Evolutionary conservation across 2,797 vertebrate species (phyloP), one percentile per base, ranked within the genome.

Genomic region (Amblyraja radiata): DNA sequence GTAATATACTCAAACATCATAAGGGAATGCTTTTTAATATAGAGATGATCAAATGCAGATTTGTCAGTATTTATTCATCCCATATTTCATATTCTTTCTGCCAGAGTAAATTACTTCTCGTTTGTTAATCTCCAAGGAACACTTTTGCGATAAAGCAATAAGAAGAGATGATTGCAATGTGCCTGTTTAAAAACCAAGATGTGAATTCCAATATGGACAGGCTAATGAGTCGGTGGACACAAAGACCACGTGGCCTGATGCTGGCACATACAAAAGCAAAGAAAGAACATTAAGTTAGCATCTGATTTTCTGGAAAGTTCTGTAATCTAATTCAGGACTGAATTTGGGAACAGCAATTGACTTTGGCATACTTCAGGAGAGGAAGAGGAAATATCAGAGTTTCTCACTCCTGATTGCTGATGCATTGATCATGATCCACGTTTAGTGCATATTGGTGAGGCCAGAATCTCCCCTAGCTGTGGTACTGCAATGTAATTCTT

Each of bases 11-110:
- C 10, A 2, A 11, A 54, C 46, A 18, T 92, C 90, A 76, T 76
- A 21, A 92, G 90, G 90, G 90, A 92, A 92, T 46, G 71, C 71
- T 74, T 92, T 92, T 92, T 92, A 92, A 92, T 92, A 92, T 74
- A 92, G 71, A 92, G 73, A 39, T 92, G 90, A 92, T 74, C 68
- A 92, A 76, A 74, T 71, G 39, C 90, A 54, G 71, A 46, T 76
- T 73, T 92, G 90, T 74, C 90, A 92, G 58, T 58, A 92, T 92
- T 58, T 92, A 92, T 76, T 92, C 90, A 92, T 73, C 46, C 71
- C 6, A 23, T 92, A 25, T 92, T 92, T 92, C 39, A 39, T 54
- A n/a, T 74, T 92, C 68, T n/a, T 92, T 25, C 11, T 92, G 71
- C 90, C 90, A 92, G 71, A 76, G 13, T 46, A 92, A 92, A 92